These are phyloP conservation scores for Tribolium madens DNA, from an alignment of 1,140 invertebrate genomes.

Conservation along the genomic window DNA sequence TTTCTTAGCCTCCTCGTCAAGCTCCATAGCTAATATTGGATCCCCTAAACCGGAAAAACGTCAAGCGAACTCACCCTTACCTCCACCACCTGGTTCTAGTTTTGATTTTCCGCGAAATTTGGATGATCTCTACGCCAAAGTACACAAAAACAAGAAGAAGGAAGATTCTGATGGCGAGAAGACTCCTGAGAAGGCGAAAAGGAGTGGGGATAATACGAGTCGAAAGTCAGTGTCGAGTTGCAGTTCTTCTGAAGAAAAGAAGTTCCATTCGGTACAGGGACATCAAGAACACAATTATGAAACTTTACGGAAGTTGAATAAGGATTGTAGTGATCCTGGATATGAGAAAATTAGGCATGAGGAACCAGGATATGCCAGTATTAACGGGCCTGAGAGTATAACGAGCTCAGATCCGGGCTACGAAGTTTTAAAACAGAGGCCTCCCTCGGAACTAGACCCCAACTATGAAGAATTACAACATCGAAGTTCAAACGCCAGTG, in stretches of 20 bases:
- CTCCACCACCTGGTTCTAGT: constrained; percentile 69
- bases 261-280: neutral
- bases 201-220: constrained; percentile 26
- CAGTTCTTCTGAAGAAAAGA: constrained; percentile 46
- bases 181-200: constrained; percentile 27
- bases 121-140: constrained; percentile 91
- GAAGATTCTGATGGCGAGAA: constrained; percentile 52
- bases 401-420: constrained; percentile 74
- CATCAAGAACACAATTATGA: constrained; percentile 61
- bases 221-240: constrained; percentile 43
- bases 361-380: constrained; percentile 65
- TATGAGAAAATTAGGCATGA: constrained; percentile 72
- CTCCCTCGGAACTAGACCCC: constrained; percentile 72
- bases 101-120: constrained; percentile 67
- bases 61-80: constrained; percentile 86
- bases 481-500: constrained; percentile 56
- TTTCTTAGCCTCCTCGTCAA: constrained; percentile 79
- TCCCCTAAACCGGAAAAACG: constrained; percentile 88
- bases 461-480: constrained; percentile 79
- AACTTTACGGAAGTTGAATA: constrained; percentile 64
- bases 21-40: constrained; percentile 78
- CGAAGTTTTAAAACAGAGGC: constrained; percentile 67
- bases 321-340: constrained; percentile 72
- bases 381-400: constrained; percentile 70
- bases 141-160: constrained; percentile 75